These are phyloP conservation scores for Hypena proboscidalis DNA, from an alignment of 2,888 invertebrate genomes.

Conservation along the genomic window DNA sequence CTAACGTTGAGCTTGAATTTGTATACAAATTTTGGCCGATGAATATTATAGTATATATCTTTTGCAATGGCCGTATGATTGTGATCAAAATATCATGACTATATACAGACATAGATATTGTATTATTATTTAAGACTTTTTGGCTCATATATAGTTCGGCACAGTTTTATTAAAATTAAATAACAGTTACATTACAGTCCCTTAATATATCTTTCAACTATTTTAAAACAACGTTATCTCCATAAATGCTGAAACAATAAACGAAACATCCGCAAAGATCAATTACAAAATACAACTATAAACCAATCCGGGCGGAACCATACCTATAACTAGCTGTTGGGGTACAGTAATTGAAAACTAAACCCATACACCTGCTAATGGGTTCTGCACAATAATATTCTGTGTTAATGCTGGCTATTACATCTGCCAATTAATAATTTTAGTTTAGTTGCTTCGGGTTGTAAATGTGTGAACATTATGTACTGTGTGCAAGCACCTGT, in stretches of 20 bases:
- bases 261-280: too few relatives aligned
- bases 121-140: neutral
- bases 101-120: too few relatives aligned
- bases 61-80: too few relatives aligned
- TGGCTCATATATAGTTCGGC: neutral
- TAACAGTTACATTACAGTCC: too few relatives aligned
- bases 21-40: too few relatives aligned
- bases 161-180: too few relatives aligned
- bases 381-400: constrained; percentile 10
- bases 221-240: too few relatives aligned
- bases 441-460: constrained; percentile 22
- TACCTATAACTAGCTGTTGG: constrained; percentile 6
- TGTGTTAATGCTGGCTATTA: constrained; percentile 27
- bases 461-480: constrained; percentile 3
- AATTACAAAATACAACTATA: neutral
- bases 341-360: constrained; percentile 37
- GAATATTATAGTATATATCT: too few relatives aligned
- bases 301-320: neutral
- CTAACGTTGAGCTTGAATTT: too few relatives aligned
- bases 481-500: neutral
- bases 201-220: too few relatives aligned
- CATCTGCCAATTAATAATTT: constrained; percentile 30
- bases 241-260: too few relatives aligned
- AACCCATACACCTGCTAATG: constrained; percentile 28
- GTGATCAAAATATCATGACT: too few relatives aligned